Base-by-base conservation (phyloP, 2,797 vertebrate genomes). In the Acestrorhynchus altus region DNA sequence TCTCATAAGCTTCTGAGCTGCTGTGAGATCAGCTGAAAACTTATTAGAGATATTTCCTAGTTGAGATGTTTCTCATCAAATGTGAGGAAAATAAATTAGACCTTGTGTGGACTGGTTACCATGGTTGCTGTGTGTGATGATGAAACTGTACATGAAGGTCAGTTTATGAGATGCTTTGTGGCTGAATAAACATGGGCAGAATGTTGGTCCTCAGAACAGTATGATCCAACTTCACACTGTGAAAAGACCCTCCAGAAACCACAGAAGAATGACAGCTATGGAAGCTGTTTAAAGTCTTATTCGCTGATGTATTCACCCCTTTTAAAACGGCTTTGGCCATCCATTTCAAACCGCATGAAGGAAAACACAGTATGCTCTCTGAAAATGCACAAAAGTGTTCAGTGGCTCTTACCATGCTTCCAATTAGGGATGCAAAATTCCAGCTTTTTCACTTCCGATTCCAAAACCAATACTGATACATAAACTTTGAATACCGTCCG, bases 61-160 rank as follows among this genome's bases (percentile, higher is more conserved):
- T 49, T 35, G 26, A 20, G 68, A 73, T 81, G 61, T 83, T 87
- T 82, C 78, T 72, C 56, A 65, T 67, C 65, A 77, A 74, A 83
- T 81, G 78, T n/a, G 35, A 73, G 81, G 78, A 81, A 67, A 68
- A 83, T 80, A 16, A 7, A 83, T 81, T 64, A 83, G 54, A 57
- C 31, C 49, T 67, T 80, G 46, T 75, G 49, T 64, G 59, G 57
- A 64, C 57, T 64, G 26, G n/a, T 64, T 76, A 28, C 49, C 22
- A 28, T 39, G 12, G 54, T 24, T 60, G 61, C 42, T 20, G 8
- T 63, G 54, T 54, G 52, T 28, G 46, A 68, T 61, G 26, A 74
- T 54, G 42, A 69, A 52, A 69, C 47, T 69, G 18, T 51, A 51
- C 22, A 57, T 42, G 56, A 67, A 40, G 44, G 71, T 69, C 71